Evolutionary conservation across 2,797 vertebrate genomes (phyloP), one percentile per base, ranked within the genome.

Genomic region (Sandelia bainsii): DNA sequence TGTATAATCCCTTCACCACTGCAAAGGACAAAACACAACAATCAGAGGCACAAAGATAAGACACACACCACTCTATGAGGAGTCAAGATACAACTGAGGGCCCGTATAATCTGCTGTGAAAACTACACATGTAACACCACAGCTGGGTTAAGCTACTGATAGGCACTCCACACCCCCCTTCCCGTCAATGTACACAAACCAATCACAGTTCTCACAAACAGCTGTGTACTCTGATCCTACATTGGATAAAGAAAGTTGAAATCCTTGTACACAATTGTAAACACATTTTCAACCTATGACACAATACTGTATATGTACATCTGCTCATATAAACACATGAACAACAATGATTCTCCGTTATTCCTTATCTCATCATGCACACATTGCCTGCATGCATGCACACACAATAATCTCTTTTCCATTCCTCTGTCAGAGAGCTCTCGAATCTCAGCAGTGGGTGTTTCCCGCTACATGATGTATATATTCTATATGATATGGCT

Each of bases 401-500:
- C 46, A 29, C 45, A 44, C 67, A 62, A 75, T 56, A 72, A 74
- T 84, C 72, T 63, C 42, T 3, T 50, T 68, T 74, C 52, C 53
- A 37, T 57, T 75, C 25, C 62, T 72, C 69, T 75, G 64, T 58
- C 59, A 72, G 53, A 48, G 16, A 10, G 57, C 57, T 80, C 79
- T 68, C 16, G 23, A 67, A 63, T 73, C 69, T 37, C n/a, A 10
- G 37, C 53, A 7, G 77, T 54, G 29, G 59, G 48, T 63, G 62
- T 71, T 64, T 79, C 67, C 49, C 14, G 11, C 62, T 13, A 8
- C 52, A 52, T 79, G 84, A 84, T 85, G 68, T 64, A 86, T 87
- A 80, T 29, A 62, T 45, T 66, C 66, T 65, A 69, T 73, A 75
- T 37, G 75, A 83, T 45, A 25, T 2, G 32, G 20, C 46, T 72